These are phyloP conservation scores for Scelioninae gen. 2 DNA, from an alignment of 2,888 invertebrate genomes.

Conservation along the genomic window DNA sequence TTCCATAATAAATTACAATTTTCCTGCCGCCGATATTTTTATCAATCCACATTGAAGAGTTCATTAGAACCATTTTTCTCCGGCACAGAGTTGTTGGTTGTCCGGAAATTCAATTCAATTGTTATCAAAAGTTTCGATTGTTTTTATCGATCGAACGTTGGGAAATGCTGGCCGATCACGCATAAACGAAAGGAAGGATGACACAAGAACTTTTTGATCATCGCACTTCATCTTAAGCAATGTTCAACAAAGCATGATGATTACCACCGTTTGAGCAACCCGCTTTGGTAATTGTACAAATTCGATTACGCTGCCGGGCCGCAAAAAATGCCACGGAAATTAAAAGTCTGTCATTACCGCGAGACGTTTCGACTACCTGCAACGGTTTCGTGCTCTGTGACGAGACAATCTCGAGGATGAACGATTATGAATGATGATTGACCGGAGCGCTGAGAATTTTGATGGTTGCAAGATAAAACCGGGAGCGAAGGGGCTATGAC, in stretches of 20 bases:
- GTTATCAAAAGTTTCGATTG: too few relatives aligned
- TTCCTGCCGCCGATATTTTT: too few relatives aligned
- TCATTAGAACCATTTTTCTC: too few relatives aligned
- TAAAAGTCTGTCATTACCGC: neutral
- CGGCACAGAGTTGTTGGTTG: too few relatives aligned
- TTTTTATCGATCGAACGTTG: too few relatives aligned
- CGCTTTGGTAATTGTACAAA: slow-evolving; percentile 39
- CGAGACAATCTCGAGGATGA: slow-evolving; percentile 8
- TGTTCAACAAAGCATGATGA: slow-evolving; percentile 26
- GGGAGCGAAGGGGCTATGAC: slow-evolving; percentile 29
- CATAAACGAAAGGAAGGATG: slow-evolving; percentile 30
- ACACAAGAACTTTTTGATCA: slow-evolving; percentile 35
- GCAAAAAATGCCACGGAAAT: slow-evolving; percentile 14
- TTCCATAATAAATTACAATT: too few relatives aligned
- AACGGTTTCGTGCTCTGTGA: slow-evolving; percentile 9
- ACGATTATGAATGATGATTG: slow-evolving; percentile 5
- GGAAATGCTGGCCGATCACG: slow-evolving; percentile 22
- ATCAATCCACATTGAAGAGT: too few relatives aligned
- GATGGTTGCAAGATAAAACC: slow-evolving; percentile 28
- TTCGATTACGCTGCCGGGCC: slow-evolving; percentile 31
- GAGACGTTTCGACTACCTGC: slow-evolving; percentile 17
- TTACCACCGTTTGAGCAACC: slow-evolving; percentile 32
- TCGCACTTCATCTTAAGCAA: slow-evolving; percentile 36
- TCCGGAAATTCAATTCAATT: too few relatives aligned
- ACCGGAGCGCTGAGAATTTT: slow-evolving; percentile 24